Evolutionary conservation across 1,140 invertebrate species (phyloP).

Genomic region (Acromyrmex heyeri): DNA sequence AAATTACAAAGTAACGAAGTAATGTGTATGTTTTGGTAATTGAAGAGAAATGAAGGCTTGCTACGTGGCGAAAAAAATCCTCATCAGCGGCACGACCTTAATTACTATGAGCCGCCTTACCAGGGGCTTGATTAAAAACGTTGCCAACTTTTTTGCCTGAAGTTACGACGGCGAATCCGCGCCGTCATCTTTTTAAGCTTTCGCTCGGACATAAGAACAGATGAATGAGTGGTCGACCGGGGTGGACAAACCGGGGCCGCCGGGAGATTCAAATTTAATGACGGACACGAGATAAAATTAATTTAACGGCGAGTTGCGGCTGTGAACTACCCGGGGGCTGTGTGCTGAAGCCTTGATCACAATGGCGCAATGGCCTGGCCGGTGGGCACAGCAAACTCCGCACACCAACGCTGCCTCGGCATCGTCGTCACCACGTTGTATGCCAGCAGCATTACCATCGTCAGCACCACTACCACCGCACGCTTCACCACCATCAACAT

Average conservation of each 20-base stretch:
- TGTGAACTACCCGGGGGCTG: constrained; percentile 80
- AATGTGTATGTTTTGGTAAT: constrained; percentile 29
- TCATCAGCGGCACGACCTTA: constrained; percentile 39
- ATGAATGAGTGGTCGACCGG: constrained; percentile 11
- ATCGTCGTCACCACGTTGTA: constrained; percentile 41
- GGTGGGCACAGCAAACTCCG: constrained; percentile 81
- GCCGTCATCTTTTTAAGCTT: constrained; percentile 46
- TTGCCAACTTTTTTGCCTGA: constrained; percentile 35
- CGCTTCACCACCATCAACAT: constrained; percentile 65
- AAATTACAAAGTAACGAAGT: constrained; percentile 22
- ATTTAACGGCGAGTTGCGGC: constrained; percentile 83
- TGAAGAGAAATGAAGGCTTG: constrained; percentile 8
- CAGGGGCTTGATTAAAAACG: constrained; percentile 49
- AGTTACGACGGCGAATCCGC: constrained; percentile 39
- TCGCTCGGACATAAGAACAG: constrained; percentile 31
- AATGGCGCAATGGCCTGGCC: constrained; percentile 83
- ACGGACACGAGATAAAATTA: constrained; percentile 86
- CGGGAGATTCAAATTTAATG: constrained; percentile 83
- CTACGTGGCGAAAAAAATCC: constrained; percentile 29
- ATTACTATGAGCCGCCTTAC: constrained; percentile 26
- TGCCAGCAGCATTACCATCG: constrained; percentile 58
- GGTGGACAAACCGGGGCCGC: neutral
- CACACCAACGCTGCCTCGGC: constrained; percentile 68
- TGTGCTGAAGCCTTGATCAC: constrained; percentile 85
- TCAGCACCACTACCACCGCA: constrained; percentile 66